phyloP scores from a whole-genome alignment of 2,113 vertebrate genomes.

The Nannobrachium achirus region DNA sequence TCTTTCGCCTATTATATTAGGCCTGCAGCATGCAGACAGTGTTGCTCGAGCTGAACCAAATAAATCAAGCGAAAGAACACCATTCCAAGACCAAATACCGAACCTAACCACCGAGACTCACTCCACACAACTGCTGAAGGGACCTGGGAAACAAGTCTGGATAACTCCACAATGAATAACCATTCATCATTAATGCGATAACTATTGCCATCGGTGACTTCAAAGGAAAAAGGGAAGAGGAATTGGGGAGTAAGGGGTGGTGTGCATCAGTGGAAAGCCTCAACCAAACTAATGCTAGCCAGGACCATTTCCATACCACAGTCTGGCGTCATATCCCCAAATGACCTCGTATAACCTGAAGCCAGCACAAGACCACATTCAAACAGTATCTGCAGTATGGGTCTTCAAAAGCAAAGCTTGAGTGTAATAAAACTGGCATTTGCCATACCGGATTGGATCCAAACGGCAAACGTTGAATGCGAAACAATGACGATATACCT shows the following conservation, averaged over 20 bases:
- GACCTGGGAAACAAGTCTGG: slow-evolving; percentile 34
- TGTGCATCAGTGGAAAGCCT: slow-evolving; percentile 64
- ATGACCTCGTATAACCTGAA: slow-evolving; percentile 65
- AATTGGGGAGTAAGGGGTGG: slow-evolving; percentile 19
- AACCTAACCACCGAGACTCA: slow-evolving; percentile 25
- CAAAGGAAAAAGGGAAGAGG: slow-evolving; percentile 50
- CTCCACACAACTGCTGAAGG: slow-evolving; percentile 10
- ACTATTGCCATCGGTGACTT: slow-evolving; percentile 61
- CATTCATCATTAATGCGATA: slow-evolving; percentile 64
- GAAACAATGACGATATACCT: slow-evolving; percentile 15
- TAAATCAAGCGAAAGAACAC: neutral
- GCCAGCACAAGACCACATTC: slow-evolving; percentile 13
- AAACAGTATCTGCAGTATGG: neutral
- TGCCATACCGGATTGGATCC: neutral
- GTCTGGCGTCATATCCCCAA: slow-evolving; percentile 48
- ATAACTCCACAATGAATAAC: slow-evolving; percentile 8
- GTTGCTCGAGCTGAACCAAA: neutral
- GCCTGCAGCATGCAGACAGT: neutral
- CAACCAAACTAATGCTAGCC: slow-evolving; percentile 59
- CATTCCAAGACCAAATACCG: neutral
- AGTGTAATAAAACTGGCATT: neutral
- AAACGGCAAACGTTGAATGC: neutral
- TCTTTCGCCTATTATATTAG: too few species aligned
- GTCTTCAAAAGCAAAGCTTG: neutral
- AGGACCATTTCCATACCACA: slow-evolving; percentile 69